Percentiles rank a stretch among this genome's conserved stretches.
Conservation (phyloP, 64 coral and sea anemone species). For the Montipora foliosa region DNA sequence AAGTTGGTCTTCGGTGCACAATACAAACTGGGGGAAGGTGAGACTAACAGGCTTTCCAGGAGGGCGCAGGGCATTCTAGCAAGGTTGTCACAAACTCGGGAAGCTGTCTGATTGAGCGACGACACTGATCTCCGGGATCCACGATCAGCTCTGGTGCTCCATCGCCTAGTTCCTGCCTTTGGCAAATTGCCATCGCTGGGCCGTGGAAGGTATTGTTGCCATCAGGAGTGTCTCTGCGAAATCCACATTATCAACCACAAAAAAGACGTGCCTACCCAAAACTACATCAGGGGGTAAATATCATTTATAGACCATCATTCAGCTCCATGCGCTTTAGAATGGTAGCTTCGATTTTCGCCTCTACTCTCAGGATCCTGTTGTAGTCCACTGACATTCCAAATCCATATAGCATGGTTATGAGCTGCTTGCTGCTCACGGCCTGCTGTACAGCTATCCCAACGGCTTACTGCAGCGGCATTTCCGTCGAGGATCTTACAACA, state of each 20-base stretch:
- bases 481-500: not conserved
- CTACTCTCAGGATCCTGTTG: not conserved
- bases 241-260: not conserved
- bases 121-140: not conserved
- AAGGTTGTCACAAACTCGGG: conserved; percentile 47
- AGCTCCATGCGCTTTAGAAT: not conserved
- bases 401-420: not conserved
- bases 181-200: not conserved
- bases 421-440: not conserved
- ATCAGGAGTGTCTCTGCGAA: not conserved
- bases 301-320: not conserved
- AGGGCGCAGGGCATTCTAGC: conserved; percentile 19
- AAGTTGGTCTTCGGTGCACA: conserved; percentile 15
- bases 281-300: not conserved
- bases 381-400: not conserved
- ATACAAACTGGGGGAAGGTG: not conserved
- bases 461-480: not conserved
- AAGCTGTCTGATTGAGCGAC: conserved; percentile 49
- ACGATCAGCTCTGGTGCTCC: not conserved
- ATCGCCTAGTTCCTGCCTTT: not conserved
- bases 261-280: not conserved
- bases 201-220: not conserved
- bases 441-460: not conserved
- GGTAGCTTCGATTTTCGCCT: not conserved
- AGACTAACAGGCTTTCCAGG: not conserved